Conservation (phyloP, 2,888 invertebrate species). For the Dioctria rufipes region DNA sequence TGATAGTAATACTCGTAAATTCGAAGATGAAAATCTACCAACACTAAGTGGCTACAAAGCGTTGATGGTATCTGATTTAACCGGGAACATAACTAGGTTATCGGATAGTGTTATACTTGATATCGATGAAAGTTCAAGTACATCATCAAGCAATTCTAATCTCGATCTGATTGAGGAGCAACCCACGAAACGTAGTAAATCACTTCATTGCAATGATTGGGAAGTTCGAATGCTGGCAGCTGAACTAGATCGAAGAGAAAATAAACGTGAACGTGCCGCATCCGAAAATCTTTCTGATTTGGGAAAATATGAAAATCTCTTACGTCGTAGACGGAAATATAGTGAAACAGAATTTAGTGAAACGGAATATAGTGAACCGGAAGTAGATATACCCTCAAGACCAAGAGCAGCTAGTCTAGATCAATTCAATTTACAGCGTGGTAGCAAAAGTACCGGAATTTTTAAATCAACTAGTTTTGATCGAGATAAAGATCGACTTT, state of each 20-base stretch:
- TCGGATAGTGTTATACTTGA: conserved; percentile 69
- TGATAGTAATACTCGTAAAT: no score
- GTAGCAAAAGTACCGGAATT: conserved; percentile 62
- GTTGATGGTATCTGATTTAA: conserved; percentile 65
- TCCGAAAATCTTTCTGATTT: conserved; percentile 62
- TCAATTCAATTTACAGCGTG: conserved; percentile 69
- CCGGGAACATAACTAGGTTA: conserved; percentile 71
- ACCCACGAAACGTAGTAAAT: conserved; percentile 51
- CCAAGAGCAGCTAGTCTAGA: conserved; percentile 69
- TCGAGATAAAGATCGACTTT: conserved; percentile 71
- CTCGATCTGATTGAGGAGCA: conserved; percentile 61
- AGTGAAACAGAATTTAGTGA: conserved; percentile 66
- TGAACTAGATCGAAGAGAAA: conserved; percentile 77
- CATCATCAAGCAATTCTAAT: conserved; percentile 67
- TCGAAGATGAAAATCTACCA: background rate
- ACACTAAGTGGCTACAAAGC: background rate
- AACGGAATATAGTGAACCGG: conserved; percentile 69
- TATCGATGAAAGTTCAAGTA: conserved; percentile 68
- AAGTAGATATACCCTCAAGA: conserved; percentile 63
- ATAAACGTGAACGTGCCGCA: conserved; percentile 66
- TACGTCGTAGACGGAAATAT: conserved; percentile 62
- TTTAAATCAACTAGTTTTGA: conserved; percentile 71
- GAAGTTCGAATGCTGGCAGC: conserved; percentile 85
- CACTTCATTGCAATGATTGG: conserved; percentile 76
- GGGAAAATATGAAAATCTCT: conserved; percentile 57